A percentile compares a stretch with the other conserved stretches of the same genome.
These are phyloP conservation scores for Actinopyga echinites DNA, from an alignment of 53 echinoderm and acorn worm genomes.

Conservation along the genomic window DNA sequence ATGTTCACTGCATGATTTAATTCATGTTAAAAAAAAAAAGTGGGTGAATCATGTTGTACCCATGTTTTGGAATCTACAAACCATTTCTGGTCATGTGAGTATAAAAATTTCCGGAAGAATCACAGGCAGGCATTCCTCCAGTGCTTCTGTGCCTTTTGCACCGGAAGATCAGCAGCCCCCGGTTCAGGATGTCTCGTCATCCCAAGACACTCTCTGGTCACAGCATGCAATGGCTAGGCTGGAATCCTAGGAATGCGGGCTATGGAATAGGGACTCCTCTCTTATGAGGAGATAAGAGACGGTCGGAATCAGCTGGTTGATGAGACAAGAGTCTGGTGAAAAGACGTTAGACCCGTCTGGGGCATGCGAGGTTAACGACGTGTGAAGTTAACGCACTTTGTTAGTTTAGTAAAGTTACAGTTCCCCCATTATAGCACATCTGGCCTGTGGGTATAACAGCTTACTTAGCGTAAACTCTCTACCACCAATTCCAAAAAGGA, in stretches of 20 bases:
- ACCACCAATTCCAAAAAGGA: no score
- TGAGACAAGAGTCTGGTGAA: conserved; percentile 30
- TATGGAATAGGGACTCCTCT: conserved; percentile 1
- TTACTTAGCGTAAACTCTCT: no score
- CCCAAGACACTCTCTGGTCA: conserved; percentile 47
- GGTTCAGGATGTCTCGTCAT: conserved; percentile 26
- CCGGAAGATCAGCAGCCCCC: conserved; percentile 32
- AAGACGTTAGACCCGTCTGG: conserved; percentile 44
- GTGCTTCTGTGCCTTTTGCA: no score
- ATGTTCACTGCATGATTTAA: no score
- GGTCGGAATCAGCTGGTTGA: conserved; percentile 26
- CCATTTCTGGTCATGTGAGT: conserved; percentile 16
- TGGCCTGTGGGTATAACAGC: no score
- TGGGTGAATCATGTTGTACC: neutral
- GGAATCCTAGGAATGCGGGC: conserved; percentile 27
- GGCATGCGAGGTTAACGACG: conserved; percentile 40
- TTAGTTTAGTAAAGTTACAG: neutral
- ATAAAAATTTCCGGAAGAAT: neutral
- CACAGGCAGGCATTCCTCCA: conserved; percentile 31
- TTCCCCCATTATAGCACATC: no score
- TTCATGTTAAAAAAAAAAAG: neutral
- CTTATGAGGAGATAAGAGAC: conserved; percentile 38
- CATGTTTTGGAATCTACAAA: neutral
- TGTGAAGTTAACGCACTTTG: conserved; percentile 39
- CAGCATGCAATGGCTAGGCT: conserved; percentile 23